These are phyloP conservation scores for Tiliacea aurago DNA, from an alignment of 2,888 invertebrate species.

Conservation along the genomic window DNA sequence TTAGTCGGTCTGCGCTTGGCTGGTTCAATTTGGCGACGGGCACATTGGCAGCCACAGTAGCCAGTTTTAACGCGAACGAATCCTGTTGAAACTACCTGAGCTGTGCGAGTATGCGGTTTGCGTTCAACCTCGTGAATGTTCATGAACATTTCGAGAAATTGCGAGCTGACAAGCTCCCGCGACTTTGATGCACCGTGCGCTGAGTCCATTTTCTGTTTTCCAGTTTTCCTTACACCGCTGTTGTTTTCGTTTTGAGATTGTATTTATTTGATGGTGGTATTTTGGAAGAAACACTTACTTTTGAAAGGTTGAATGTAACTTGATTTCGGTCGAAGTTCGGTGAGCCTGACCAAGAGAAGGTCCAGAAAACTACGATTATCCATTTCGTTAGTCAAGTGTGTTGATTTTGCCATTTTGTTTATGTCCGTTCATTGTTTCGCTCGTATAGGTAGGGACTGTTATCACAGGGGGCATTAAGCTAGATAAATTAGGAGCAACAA, in stretches of 20 bases:
- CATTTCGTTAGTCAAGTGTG: neutral
- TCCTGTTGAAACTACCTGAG: constrained; percentile 51
- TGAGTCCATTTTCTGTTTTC: constrained; percentile 48
- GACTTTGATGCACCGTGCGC: constrained; percentile 39
- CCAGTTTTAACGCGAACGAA: constrained; percentile 49
- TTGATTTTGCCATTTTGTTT: neutral
- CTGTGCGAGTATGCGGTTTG: constrained; percentile 40
- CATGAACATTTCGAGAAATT: constrained; percentile 56
- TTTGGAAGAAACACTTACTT: neutral
- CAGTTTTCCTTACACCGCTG: constrained; percentile 23
- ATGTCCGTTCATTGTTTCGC: neutral
- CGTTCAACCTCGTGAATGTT: constrained; percentile 52
- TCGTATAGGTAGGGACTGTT: neutral
- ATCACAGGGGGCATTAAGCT: constrained; percentile 18
- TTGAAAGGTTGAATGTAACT: neutral
- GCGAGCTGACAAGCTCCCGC: constrained; percentile 39
- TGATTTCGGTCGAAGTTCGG: neutral
- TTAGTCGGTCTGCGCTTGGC: constrained; percentile 31
- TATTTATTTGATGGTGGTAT: constrained; percentile 5
- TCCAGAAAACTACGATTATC: neutral
- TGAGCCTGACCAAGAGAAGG: neutral
- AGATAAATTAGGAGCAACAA: constrained; percentile 51
- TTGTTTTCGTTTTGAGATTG: constrained; percentile 25
- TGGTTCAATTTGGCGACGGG: constrained; percentile 57
- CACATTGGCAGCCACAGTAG: constrained; percentile 39